A percentile compares a stretch with the other conserved stretches of the same genome.
Conservation (phyloP, 2,888 invertebrate genomes). For the Eledona agricola region DNA sequence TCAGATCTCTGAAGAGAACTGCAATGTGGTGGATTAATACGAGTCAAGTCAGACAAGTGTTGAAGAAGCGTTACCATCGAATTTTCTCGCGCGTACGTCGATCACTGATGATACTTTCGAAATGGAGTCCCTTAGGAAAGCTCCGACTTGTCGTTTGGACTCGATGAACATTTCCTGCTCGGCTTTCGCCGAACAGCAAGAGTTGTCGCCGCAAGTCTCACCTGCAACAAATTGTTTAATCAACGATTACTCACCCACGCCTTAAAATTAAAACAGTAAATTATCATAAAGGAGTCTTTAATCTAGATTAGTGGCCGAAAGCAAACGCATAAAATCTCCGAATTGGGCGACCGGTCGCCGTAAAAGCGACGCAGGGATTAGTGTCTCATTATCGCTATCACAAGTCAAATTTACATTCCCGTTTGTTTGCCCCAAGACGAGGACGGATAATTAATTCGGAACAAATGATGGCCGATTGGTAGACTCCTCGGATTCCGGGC, state of each 20-base stretch:
- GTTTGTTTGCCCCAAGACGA: constrained; percentile 2
- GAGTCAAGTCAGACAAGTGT: constrained; percentile 1
- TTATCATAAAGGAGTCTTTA: constrained; percentile 13
- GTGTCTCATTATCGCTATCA: constrained; percentile 13
- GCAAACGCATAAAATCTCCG: background rate
- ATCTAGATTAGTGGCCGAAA: background rate
- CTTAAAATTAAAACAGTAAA: constrained; percentile 22
- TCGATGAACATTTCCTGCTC: constrained; percentile 76
- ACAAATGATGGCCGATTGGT: too few species aligned
- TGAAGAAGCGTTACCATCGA: constrained; percentile 78
- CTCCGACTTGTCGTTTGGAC: constrained; percentile 78
- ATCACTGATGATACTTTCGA: constrained; percentile 78
- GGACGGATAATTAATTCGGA: too few species aligned
- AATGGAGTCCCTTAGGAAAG: constrained; percentile 78
- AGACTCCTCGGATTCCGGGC: constrained; percentile 22
- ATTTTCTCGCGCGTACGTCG: constrained; percentile 79
- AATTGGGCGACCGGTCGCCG: too few species aligned
- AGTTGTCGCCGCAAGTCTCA: constrained; percentile 62
- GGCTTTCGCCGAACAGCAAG: constrained; percentile 75
- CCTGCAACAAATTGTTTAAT: constrained; percentile 58
- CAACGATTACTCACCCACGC: too few species aligned
- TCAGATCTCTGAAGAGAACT: constrained; percentile 89
- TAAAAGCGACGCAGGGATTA: constrained; percentile 8
- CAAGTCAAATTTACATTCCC: constrained; percentile 21
- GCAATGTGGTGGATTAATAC: constrained; percentile 50